Conservation (phyloP, 2,888 invertebrate genomes). For the Cataglyphis cursor region DNA sequence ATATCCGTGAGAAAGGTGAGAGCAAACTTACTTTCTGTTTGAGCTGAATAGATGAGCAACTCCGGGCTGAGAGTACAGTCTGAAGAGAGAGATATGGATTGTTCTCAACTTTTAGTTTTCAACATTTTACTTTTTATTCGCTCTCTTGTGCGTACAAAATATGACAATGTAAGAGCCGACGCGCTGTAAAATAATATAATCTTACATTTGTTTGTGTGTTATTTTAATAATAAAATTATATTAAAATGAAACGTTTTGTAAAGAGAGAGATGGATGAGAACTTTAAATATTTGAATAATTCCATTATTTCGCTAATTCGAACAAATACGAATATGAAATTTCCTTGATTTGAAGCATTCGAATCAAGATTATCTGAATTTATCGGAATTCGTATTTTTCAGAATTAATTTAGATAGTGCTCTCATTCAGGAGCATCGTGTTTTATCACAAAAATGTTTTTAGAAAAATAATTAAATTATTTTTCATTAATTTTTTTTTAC, state of each 20-base stretch:
- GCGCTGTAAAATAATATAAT: background rate
- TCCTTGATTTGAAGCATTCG: background rate
- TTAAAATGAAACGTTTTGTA: background rate
- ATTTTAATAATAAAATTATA: background rate
- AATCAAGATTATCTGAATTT: background rate
- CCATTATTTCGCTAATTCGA: background rate
- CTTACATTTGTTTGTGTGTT: background rate
- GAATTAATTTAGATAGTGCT: background rate
- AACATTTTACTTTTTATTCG: slow-evolving; percentile 23
- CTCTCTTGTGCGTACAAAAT: background rate
- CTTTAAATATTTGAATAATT: background rate
- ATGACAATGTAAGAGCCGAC: background rate
- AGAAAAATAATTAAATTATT: background rate
- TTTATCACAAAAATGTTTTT: background rate
- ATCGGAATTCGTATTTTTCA: background rate
- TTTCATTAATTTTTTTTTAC: slow-evolving; percentile 4
- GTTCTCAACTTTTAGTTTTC: slow-evolving; percentile 24
- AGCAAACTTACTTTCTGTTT: slow-evolving; percentile 37
- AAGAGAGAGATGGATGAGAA: background rate
- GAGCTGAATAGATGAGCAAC: slow-evolving; percentile 33
- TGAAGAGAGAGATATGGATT: slow-evolving; percentile 5
- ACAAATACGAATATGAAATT: background rate
- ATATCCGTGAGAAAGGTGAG: slow-evolving; percentile 97
- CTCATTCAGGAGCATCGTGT: background rate
- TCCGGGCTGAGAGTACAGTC: background rate